Evolutionary conservation across 2,797 vertebrate genomes (phyloP).

Genomic region (Catostomus latipinnis): DNA sequence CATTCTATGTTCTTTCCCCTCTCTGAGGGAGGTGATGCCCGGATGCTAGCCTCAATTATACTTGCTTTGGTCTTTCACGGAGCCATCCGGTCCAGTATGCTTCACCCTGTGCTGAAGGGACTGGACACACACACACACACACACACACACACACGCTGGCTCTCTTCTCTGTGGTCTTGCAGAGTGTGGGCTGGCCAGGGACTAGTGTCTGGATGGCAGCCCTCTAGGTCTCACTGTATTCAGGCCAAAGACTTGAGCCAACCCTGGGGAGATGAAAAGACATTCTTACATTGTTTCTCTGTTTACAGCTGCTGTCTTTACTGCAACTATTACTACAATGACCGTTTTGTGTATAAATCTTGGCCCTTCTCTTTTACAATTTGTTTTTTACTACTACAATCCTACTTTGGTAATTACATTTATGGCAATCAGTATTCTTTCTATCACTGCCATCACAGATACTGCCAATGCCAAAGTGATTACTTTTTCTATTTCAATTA

Average conservation of each 20-base stretch:
- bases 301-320: slow-evolving; percentile 13
- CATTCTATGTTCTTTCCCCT: slow-evolving; percentile 6
- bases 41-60: slow-evolving; percentile 36
- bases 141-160: slow-evolving; percentile 13
- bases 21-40: slow-evolving; percentile 25
- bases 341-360: slow-evolving; percentile 1
- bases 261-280: slow-evolving; percentile 41
- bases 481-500: too few species aligned
- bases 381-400: not conserved
- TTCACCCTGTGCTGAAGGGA: slow-evolving; percentile 4
- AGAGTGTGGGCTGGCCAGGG: slow-evolving; percentile 51
- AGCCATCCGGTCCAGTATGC: slow-evolving; percentile 48
- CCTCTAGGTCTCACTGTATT: slow-evolving; percentile 46
- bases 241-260: slow-evolving; percentile 50
- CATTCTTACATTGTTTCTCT: slow-evolving; percentile 26
- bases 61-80: slow-evolving; percentile 47
- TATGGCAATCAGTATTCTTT: not conserved
- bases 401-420: not conserved
- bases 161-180: slow-evolving; percentile 43
- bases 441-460: not conserved
- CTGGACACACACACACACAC: slow-evolving; percentile 3
- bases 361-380: not conserved
- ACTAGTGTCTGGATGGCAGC: slow-evolving; percentile 56
- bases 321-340: slow-evolving; percentile 8
- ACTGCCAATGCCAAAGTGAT: too few species aligned